phyloP scores from a whole-genome alignment of 2,797 vertebrate species.

The Takifugu rubripes region DNA sequence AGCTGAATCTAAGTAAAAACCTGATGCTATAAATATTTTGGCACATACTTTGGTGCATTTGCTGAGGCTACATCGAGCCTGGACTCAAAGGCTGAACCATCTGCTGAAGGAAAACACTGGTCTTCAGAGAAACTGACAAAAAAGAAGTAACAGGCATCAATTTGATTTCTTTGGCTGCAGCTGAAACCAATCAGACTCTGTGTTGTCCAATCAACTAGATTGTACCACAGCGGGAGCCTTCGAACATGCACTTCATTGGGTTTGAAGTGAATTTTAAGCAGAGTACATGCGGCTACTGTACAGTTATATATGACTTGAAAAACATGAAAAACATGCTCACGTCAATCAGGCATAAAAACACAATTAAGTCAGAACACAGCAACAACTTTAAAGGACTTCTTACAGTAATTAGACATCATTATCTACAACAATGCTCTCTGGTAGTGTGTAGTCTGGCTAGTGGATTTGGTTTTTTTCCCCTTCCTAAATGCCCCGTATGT shows the following conservation, averaged over 20 bases:
- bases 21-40: conserved; percentile 45
- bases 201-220: conserved; percentile 41
- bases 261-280: conserved; percentile 16
- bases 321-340: conserved; percentile 48
- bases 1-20: conserved; percentile 39
- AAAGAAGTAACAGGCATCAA: conserved; percentile 30
- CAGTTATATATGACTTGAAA: conserved; percentile 12
- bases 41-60: conserved; percentile 31
- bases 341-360: conserved; percentile 43
- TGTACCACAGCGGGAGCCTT: conserved; percentile 32
- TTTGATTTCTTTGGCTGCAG: conserved; percentile 44
- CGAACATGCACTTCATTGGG: conserved; percentile 34
- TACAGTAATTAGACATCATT: conserved; percentile 47
- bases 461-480: conserved; percentile 49
- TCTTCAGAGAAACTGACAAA: conserved; percentile 27
- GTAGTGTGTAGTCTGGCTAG: conserved; percentile 38
- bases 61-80: conserved; percentile 32
- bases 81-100: conserved; percentile 40
- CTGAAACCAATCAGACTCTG: conserved; percentile 48
- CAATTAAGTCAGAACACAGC: conserved; percentile 23
- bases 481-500: conserved; percentile 63
- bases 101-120: conserved; percentile 46
- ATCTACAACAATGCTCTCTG: conserved; percentile 50
- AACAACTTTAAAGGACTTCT: conserved; percentile 43
- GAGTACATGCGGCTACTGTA: conserved; percentile 29